phyloP scores from a whole-genome alignment of 2,888 invertebrate genomes.

The Ophraella communa region DNA sequence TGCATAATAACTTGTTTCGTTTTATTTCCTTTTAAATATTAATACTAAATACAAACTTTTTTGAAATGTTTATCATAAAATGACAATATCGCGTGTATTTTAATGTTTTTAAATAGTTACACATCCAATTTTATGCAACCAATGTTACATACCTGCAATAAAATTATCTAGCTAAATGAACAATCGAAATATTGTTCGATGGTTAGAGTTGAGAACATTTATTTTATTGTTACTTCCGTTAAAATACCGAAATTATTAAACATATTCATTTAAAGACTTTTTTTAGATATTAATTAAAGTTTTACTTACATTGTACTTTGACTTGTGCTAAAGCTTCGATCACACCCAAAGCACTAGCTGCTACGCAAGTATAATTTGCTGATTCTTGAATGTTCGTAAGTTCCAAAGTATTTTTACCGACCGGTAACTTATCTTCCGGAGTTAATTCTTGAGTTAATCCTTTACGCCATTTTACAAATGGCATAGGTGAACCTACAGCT shows the following conservation, averaged over 20 bases:
- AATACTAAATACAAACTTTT: not conserved
- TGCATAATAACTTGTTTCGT: no score
- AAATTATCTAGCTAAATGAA: not conserved
- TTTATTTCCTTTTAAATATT: no score
- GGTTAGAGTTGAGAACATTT: not conserved
- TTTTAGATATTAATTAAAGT: no score
- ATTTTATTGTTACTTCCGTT: not conserved
- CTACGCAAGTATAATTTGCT: conserved; percentile 96
- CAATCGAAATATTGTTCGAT: not conserved
- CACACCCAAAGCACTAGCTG: conserved; percentile 91
- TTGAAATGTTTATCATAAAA: not conserved
- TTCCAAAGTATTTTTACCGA: conserved; percentile 86
- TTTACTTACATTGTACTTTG: conserved; percentile 92
- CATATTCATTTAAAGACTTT: no score
- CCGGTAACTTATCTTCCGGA: conserved; percentile 84
- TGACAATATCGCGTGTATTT: not conserved
- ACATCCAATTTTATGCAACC: not conserved
- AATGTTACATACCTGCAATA: not conserved
- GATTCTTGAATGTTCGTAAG: conserved; percentile 88
- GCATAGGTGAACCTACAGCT: conserved; percentile 98
- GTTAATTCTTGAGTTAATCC: conserved; percentile 85
- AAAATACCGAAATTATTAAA: not conserved
- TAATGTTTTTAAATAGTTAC: not conserved
- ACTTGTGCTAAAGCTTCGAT: conserved; percentile 89
- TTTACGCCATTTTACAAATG: conserved; percentile 92